These are phyloP conservation scores for Staurois parvus DNA, from an alignment of 2,797 vertebrate genomes.

Conservation along the genomic window DNA sequence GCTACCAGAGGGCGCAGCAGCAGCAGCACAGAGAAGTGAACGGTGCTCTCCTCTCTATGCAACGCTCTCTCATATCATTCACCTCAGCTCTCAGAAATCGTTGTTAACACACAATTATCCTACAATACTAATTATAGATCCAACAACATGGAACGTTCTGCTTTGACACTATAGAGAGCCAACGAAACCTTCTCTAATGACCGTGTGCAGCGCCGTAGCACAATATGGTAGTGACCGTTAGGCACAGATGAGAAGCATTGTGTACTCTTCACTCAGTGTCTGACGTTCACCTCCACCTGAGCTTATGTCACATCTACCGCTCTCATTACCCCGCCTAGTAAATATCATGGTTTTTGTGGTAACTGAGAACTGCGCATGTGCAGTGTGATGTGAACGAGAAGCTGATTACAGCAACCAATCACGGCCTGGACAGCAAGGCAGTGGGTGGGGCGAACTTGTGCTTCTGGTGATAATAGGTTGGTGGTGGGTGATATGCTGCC, in stretches of 20 bases:
- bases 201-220: neutral
- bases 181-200: too few species aligned
- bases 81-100: neutral
- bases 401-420: constrained; percentile 8
- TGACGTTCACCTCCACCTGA: neutral
- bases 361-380: neutral
- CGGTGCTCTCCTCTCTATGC: neutral
- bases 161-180: too few species aligned
- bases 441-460: neutral
- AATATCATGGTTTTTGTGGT: neutral
- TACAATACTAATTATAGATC: too few species aligned
- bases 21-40: neutral
- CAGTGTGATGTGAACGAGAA: too few species aligned
- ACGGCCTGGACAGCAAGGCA: too few species aligned
- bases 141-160: too few species aligned
- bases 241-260: neutral
- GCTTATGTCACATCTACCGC: neutral
- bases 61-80: neutral
- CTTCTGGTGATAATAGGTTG: neutral
- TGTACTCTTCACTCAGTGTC: too few species aligned
- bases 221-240: neutral
- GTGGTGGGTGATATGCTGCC: constrained; percentile 1
- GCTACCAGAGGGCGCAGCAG: constrained; percentile 11
- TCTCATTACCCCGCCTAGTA: neutral
- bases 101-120: too few species aligned